Percentiles rank a stretch among this genome's conserved stretches.
Conservation (phyloP, 2,113 vertebrate species). For the Strix uralensis region DNA sequence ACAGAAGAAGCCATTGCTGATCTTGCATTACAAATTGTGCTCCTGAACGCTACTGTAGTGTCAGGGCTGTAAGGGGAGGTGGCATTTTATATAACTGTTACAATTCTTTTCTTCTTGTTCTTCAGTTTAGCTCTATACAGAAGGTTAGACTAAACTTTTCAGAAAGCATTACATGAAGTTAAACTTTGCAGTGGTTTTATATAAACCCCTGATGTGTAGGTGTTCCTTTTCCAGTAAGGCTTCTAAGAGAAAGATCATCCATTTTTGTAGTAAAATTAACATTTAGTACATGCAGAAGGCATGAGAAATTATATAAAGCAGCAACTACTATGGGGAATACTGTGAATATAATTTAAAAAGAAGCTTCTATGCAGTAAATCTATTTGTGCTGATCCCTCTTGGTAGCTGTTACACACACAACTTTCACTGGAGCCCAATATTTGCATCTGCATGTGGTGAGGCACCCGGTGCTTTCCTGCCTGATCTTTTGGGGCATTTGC, state of each 20-base stretch:
- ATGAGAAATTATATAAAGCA: slow-evolving; percentile 27
- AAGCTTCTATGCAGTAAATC: not conserved
- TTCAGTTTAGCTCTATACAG: not conserved
- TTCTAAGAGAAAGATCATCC: not conserved
- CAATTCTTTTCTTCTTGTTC: not conserved
- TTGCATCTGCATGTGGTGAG: rapidly evolving
- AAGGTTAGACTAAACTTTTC: not conserved
- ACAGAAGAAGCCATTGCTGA: not conserved
- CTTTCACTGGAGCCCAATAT: not conserved
- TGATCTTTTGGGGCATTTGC: not conserved
- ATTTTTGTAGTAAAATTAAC: not conserved
- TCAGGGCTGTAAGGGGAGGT: not conserved
- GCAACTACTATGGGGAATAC: not conserved
- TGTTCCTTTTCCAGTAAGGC: not conserved
- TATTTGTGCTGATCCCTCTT: not conserved
- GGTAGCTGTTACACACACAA: not conserved
- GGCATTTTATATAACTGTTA: not conserved
- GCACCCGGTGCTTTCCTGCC: not conserved
- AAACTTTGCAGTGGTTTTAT: not conserved
- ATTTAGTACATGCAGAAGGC: not conserved
- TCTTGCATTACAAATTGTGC: not conserved
- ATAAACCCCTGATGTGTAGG: slow-evolving; percentile 5
- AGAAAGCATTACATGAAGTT: not conserved
- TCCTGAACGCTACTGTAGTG: not conserved
- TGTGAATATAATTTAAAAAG: not conserved